phyloP scores from a whole-genome alignment of 2,797 vertebrate species.

The Anniella stebbinsi region DNA sequence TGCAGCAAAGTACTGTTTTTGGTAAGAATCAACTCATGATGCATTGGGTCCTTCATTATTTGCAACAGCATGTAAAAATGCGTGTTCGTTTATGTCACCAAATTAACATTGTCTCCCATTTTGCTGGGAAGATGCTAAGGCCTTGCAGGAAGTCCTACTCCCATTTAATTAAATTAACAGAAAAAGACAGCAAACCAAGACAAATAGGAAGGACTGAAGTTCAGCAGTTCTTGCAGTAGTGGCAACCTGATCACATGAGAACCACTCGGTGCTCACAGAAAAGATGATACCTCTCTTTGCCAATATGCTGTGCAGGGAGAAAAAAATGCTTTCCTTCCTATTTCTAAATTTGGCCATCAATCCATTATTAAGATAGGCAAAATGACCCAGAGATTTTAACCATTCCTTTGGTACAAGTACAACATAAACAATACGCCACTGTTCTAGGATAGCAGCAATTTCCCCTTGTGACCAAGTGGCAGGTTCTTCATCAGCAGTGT shows the following conservation, averaged over 20 bases:
- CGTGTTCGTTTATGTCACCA: constrained; percentile 43
- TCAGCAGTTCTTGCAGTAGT: constrained; percentile 27
- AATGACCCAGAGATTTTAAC: constrained; percentile 41
- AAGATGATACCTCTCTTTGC: constrained; percentile 49
- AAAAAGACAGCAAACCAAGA: constrained; percentile 8
- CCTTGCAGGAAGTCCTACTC: constrained; percentile 13
- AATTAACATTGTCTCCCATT: constrained; percentile 47
- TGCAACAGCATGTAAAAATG: constrained; percentile 14
- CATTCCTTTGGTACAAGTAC: constrained; percentile 29
- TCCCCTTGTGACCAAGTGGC: constrained; percentile 53
- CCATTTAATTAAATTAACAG: constrained; percentile 52
- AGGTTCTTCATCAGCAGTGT: constrained; percentile 50
- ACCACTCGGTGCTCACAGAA: constrained; percentile 32
- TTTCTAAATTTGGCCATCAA: constrained; percentile 63
- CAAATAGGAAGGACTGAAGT: constrained; percentile 43
- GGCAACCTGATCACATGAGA: constrained; percentile 22
- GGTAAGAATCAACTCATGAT: constrained; percentile 43
- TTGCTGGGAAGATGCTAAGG: constrained; percentile 65
- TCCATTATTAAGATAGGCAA: constrained; percentile 59
- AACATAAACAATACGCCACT: constrained; percentile 43
- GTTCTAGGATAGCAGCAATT: constrained; percentile 42
- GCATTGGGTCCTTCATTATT: constrained; percentile 22
- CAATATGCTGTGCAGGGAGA: constrained; percentile 10
- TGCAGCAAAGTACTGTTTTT: constrained; percentile 39
- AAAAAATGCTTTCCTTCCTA: constrained; percentile 47